phyloP scores from a whole-genome alignment of 2,113 vertebrate genomes.

The Neotragus pygmaeus region DNA sequence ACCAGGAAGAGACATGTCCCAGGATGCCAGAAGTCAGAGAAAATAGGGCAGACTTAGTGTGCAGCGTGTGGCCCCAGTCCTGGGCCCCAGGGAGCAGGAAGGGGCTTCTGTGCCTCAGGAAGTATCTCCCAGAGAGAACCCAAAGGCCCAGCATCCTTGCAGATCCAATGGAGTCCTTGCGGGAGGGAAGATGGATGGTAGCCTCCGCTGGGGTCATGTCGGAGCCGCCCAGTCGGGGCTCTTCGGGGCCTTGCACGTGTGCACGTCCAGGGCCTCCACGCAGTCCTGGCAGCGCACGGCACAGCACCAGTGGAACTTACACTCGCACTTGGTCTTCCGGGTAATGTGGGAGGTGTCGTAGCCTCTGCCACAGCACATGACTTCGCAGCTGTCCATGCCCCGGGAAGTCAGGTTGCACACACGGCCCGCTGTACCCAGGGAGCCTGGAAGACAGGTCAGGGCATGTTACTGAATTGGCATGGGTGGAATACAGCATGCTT shows the following conservation, averaged over 20 bases:
- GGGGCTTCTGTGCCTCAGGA: conserved; percentile 16
- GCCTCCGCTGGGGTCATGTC: conserved; percentile 61
- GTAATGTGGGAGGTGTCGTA: conserved; percentile 92
- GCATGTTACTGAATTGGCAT: neutral
- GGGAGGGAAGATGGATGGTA: neutral
- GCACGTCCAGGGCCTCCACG: conserved; percentile 90
- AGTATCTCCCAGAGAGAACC: neutral
- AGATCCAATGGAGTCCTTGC: neutral
- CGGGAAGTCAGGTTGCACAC: conserved; percentile 93
- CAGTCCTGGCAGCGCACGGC: conserved; percentile 95
- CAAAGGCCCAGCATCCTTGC: conserved; percentile 34
- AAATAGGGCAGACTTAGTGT: neutral
- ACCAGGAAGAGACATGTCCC: neutral
- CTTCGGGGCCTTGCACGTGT: conserved; percentile 93
- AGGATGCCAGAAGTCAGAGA: neutral
- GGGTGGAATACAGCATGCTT: neutral
- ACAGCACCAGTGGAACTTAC: conserved; percentile 98
- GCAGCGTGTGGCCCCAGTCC: neutral
- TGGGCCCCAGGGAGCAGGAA: neutral
- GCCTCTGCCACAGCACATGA: conserved; percentile 96
- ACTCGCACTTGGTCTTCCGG: conserved; percentile 92
- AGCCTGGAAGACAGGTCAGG: conserved; percentile 79
- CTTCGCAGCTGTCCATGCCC: conserved; percentile 92
- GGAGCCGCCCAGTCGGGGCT: conserved; percentile 74
- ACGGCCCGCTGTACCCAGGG: conserved; percentile 89